Evolutionary conservation across 2,113 vertebrate genomes (phyloP), one percentile per base, ranked within the genome.

Genomic region (Zapornia atra): DNA sequence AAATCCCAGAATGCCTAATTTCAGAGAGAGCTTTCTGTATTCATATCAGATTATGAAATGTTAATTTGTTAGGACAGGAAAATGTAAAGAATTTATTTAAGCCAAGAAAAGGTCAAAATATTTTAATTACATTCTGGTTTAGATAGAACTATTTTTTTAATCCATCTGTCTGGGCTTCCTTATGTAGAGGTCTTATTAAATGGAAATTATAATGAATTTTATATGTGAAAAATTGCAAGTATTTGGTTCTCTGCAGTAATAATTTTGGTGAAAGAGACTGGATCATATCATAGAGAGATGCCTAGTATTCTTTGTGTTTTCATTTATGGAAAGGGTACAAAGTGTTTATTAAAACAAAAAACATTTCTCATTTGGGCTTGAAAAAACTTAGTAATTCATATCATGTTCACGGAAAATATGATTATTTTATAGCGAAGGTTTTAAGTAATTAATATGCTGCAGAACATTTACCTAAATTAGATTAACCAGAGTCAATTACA

Each of bases 401-500:
- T 76, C 11, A 42, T 11, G 29, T 28, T 87, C 54, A 71, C 71
- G 48, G 16, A 72, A 12, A 87, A 59, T 36, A 42, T 21, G 17
- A 73, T 82, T 86, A 60, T 64, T 82, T 78, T 50, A 78, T n/a
- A 85, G 29, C 12, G 79, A 79, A 90, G 18, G 5, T 82, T 75
- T 42, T 50, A 64, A 77, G 66, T 61, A 89, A 90, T 94, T 82
- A 90, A 86, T 66, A 42, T 60, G 53, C 57, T 86, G 19, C 57
- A 84, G 63, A 87, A 80, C 59, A 68, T 84, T 88, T 85, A 69
- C 36, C 26, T 87, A 70, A 86, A 91, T 91, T 89, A 84, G 31
- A 92, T 90, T 87, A 94, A 89, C 63, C 65, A 82, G 59, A 82
- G 40, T 83, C 70, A 94, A 85, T 85, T 88, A 89, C 34, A 77